phyloP scores from a whole-genome alignment of 2,888 invertebrate genomes.

The Eilema caniola region DNA sequence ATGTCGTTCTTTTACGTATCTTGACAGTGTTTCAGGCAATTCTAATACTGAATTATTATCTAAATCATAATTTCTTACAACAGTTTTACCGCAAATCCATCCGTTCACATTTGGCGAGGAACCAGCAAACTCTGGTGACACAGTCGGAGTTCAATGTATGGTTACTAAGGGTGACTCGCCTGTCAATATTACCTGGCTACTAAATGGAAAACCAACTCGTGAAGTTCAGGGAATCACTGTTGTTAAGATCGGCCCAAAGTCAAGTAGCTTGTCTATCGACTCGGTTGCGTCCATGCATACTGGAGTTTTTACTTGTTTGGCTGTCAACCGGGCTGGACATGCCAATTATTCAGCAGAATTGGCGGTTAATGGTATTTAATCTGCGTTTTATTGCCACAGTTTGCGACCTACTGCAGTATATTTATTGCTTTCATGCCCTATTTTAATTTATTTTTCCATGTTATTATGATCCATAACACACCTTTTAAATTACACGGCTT shows the following conservation, averaged over 20 bases:
- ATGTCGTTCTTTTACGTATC: no score
- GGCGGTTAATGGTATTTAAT: no score
- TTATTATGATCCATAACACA: no score
- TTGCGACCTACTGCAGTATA: no score
- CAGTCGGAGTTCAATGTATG: constrained; percentile 91
- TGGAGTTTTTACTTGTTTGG: constrained; percentile 73
- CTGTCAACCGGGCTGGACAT: constrained; percentile 18
- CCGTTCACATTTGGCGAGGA: constrained; percentile 93
- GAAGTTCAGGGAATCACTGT: constrained; percentile 17
- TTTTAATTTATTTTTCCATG: no score
- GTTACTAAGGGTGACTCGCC: constrained; percentile 93
- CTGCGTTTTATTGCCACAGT: no score
- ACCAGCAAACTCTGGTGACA: constrained; percentile 92
- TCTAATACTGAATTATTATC: not conserved
- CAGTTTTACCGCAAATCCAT: constrained; percentile 92
- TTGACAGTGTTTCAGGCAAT: not conserved
- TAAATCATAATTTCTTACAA: constrained; percentile 31
- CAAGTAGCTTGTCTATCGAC: constrained; percentile 89
- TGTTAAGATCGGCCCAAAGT: constrained; percentile 64
- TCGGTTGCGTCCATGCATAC: constrained; percentile 91
- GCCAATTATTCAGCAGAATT: constrained; percentile 7
- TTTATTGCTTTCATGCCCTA: no score
- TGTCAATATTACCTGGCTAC: constrained; percentile 91
- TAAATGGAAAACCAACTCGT: constrained; percentile 88
- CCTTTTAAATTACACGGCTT: no score